Evolutionary conservation across 2,113 vertebrate species (phyloP), one percentile per base, ranked within the genome.

Genomic region (Osmerus eperlanus): DNA sequence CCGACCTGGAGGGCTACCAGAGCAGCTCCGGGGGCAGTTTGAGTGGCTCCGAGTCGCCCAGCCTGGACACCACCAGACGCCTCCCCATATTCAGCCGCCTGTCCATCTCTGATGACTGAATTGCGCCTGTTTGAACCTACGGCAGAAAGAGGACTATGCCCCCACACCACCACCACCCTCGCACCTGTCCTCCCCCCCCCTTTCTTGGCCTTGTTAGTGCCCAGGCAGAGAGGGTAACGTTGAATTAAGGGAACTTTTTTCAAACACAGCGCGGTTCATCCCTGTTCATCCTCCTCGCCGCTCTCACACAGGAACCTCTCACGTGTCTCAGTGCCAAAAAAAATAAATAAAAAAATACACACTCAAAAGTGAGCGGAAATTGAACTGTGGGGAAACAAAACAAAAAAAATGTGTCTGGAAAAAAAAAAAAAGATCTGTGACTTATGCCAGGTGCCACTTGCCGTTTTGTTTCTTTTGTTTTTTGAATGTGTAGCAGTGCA

Each of bases 1-100:
- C 96, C 77, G 96, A 98, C 92, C 97, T 97, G 86, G 97, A 98
- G 89, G 96, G 96, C 81, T 98, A 97, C 91, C 95, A 97, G 95
- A 98, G 96, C 94, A 98, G 97, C 92, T 96, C 95, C 25, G 94
- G 96, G 75, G 93, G 97, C 85, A 97, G 95, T 89, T 93, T 96
- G 83, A 97, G 96, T 32, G 97, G 96, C 84, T 98, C 96, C 0
- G 97, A 98, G 91, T 98, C 96, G 41, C 97, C 97, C 3, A 90
- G 92, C 87, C 94, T 97, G 85, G 97, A 99, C 92, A 96, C 91
- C 93, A 95, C 92, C 87, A 95, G 95, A 87, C 95, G 97, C 86
- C 95, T 99, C 79, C 97, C 97, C 87, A 98, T 98, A 93, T 99
- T 99, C 92, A 98, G 97, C 95, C 97, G 97, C 94, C 97, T 98